Evolutionary conservation across 1,140 invertebrate genomes (phyloP).

Genomic region (Sitophilus oryzae): DNA sequence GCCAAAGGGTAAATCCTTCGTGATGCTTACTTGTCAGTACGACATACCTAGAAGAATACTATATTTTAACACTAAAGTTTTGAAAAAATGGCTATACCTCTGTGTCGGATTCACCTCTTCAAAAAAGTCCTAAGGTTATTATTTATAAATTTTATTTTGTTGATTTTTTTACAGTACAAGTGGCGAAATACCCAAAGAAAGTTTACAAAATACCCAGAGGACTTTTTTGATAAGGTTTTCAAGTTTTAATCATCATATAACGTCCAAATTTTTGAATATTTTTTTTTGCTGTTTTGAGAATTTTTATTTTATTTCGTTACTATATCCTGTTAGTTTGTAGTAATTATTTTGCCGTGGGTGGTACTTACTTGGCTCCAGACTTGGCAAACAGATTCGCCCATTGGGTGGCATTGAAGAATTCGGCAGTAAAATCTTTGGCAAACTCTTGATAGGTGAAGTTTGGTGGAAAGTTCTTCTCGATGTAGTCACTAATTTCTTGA

Average conservation of each 20-base stretch:
- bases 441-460: conserved; percentile 83
- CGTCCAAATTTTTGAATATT: too few species aligned
- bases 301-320: too few species aligned
- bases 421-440: conserved; percentile 70
- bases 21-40: conserved; percentile 92
- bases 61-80: background rate
- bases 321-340: too few species aligned
- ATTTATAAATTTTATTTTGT: too few species aligned
- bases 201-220: too few species aligned
- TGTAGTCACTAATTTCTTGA: conserved; percentile 49
- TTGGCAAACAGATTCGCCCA: conserved; percentile 71
- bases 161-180: too few species aligned
- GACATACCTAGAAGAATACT: conserved; percentile 61
- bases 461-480: conserved; percentile 72
- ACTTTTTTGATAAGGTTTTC: too few species aligned
- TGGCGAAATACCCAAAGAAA: too few species aligned
- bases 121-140: too few species aligned
- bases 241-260: too few species aligned
- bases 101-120: too few species aligned
- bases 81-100: background rate
- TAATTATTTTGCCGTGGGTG: background rate
- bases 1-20: conserved; percentile 87
- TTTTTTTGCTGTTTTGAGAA: too few species aligned
- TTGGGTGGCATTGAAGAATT: conserved; percentile 71
- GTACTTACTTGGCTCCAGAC: conserved; percentile 70